A percentile compares a stretch with the other conserved stretches of the same genome.
Conservation (phyloP, 2,113 vertebrate species). For the Cavia porcellus region DNA sequence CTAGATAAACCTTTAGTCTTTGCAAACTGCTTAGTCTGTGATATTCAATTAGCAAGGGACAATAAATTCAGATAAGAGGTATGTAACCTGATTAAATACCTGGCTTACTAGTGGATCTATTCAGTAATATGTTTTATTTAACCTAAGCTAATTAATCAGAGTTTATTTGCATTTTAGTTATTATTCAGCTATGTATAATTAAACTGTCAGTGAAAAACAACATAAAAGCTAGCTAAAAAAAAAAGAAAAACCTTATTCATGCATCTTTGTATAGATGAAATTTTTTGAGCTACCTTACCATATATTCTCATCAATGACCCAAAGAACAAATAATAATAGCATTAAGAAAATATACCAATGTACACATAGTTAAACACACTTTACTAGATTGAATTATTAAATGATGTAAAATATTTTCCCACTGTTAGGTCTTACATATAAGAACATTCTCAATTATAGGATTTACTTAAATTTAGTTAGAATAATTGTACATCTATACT, state of each 20-base stretch:
- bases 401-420: neutral
- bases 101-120: neutral
- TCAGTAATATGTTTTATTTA: neutral
- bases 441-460: neutral
- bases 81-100: neutral
- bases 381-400: constrained; percentile 19
- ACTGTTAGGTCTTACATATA: neutral
- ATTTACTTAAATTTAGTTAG: constrained; percentile 20
- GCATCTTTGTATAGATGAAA: constrained; percentile 16
- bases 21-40: neutral
- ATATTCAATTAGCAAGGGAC: too few species aligned
- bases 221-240: neutral
- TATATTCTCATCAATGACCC: neutral
- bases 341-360: neutral
- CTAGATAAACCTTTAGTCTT: neutral
- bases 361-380: neutral
- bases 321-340: neutral
- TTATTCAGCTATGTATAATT: neutral
- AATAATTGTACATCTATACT: constrained; percentile 14
- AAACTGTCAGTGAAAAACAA: constrained; percentile 40
- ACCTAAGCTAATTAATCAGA: neutral
- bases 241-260: neutral
- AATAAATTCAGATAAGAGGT: neutral
- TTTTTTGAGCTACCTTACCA: neutral
- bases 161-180: constrained; percentile 1